Evolutionary conservation across 2,113 vertebrate species (phyloP).

Genomic region (Rousettus leschenaultii): DNA sequence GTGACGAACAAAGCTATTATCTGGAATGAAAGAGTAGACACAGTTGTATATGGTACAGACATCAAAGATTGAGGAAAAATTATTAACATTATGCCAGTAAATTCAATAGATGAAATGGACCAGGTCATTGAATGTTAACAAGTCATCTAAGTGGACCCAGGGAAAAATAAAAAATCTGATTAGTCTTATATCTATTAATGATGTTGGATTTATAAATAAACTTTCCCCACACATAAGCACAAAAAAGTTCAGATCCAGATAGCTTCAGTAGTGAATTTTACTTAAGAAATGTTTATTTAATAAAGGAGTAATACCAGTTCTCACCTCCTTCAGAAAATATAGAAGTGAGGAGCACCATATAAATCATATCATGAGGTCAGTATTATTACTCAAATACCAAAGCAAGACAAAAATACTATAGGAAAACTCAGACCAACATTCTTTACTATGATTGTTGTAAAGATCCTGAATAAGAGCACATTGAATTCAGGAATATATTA

Average conservation of each 20-base stretch:
- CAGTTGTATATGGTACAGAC: neutral
- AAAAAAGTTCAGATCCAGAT: neutral
- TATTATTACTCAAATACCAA: neutral
- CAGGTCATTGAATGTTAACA: neutral
- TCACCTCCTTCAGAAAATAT: neutral
- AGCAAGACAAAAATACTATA: neutral
- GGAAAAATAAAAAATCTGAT: neutral
- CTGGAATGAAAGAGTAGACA: neutral
- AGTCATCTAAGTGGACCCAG: neutral
- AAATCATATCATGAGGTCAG: neutral
- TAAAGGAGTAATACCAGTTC: neutral
- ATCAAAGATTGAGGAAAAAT: neutral
- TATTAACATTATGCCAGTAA: neutral
- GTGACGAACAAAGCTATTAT: neutral
- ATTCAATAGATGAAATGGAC: neutral
- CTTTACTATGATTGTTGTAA: neutral
- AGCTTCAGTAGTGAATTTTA: conserved; percentile 6
- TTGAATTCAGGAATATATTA: neutral
- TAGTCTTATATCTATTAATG: neutral
- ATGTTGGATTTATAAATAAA: neutral
- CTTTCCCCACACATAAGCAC: neutral
- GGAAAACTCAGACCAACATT: neutral
- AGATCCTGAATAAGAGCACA: neutral
- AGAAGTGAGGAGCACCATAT: neutral
- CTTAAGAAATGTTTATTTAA: neutral